Base-by-base conservation (phyloP, 2,113 vertebrate genomes). In the Hippocampus mohnikei region DNA sequence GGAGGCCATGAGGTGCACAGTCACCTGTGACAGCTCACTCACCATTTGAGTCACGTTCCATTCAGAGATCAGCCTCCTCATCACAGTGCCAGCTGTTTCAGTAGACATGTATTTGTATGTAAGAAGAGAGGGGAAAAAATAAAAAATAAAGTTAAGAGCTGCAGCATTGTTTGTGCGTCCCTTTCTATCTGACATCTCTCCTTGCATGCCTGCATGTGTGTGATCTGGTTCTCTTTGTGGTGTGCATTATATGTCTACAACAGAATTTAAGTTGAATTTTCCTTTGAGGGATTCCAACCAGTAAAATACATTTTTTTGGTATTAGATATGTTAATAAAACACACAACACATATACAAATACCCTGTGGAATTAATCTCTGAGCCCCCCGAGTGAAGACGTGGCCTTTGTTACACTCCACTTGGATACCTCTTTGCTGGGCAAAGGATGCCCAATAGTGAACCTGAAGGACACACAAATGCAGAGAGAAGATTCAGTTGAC, bases 1-100 rank as follows among this genome's bases (percentile, higher is more conserved):
- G 41, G 96, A 98, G 40, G 96, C 96, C 97, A 99, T 98, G 67
- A 99, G 92, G 86, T 98, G 94, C 67, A 99, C 96, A 0, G 96
- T 99, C 84, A 97, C 95, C 75, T 95, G 91, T 68, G 94, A 95
- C 29, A 99, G 87, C 78, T 99, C 96, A 4, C 96, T 98, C 64
- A 96, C 94, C 96, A 99, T 99, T 92, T 99, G 96, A 0, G 95
- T 96, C 81, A 99, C 93, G 73, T 95, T 99, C 97, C 97, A 99
- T 69, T 99, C 96, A 1, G 96, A 99, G 88, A 99, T 98, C 48
- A 98, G 92, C 76, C 97, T 95, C 25, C 97, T 93, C 95, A 99
- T 98, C 85, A 99, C 97, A 0, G 96, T 97, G 68, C 96, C 97
- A 0, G 96, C 97, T 98, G 86, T 70, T 27, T 75, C 40, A 55